Evolutionary conservation across 2,113 vertebrate genomes (phyloP).

Genomic region (Microtus montanus): DNA sequence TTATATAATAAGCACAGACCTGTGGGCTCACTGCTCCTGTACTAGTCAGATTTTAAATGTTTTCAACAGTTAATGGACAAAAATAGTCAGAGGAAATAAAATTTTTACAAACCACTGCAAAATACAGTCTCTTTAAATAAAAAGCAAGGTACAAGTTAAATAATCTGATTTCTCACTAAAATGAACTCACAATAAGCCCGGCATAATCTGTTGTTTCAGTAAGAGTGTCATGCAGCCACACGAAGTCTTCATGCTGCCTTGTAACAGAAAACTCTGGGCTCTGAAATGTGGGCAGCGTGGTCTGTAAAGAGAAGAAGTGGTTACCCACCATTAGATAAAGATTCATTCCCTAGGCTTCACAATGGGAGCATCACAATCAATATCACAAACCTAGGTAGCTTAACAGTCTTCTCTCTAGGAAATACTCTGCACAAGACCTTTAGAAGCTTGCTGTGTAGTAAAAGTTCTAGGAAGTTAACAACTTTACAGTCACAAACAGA

Average conservation of each 20-base stretch:
- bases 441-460: neutral
- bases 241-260: constrained; percentile 97
- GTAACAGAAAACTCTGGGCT: constrained; percentile 95
- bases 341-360: neutral
- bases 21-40: neutral
- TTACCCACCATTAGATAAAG: neutral
- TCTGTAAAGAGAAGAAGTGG: constrained; percentile 85
- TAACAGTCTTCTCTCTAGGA: neutral
- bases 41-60: neutral
- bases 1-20: neutral
- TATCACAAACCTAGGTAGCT: neutral
- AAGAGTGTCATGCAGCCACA: constrained; percentile 97
- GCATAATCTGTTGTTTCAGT: constrained; percentile 96
- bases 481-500: neutral
- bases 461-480: neutral
- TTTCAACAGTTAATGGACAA: neutral
- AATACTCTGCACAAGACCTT: constrained; percentile 20
- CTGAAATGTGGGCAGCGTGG: constrained; percentile 93
- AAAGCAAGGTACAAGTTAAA: neutral
- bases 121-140: neutral
- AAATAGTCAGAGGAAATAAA: constrained; percentile 1
- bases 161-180: constrained; percentile 25
- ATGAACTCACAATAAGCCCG: constrained; percentile 94
- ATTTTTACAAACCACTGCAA: neutral
- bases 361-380: neutral